These are phyloP conservation scores for Chinchilla lanigera DNA, from an alignment of 2,113 vertebrate species.

Conservation along the genomic window DNA sequence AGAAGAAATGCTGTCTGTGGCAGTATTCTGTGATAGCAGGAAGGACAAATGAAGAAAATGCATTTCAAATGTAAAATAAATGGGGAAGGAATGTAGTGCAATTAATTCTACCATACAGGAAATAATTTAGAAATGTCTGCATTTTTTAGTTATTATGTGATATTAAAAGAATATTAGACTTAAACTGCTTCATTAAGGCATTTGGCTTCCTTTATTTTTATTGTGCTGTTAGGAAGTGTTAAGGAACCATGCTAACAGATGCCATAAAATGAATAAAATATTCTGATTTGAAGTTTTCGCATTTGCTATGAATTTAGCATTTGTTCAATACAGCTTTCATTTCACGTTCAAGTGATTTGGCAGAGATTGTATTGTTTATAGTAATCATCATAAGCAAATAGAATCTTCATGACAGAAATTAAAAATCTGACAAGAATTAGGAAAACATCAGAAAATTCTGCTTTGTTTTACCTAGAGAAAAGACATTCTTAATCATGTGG, in stretches of 20 bases:
- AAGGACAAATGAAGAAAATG: neutral
- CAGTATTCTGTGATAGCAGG: neutral
- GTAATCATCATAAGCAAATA: neutral
- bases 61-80: neutral
- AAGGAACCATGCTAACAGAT: neutral
- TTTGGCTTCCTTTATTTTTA: neutral
- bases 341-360: neutral
- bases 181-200: neutral
- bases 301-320: neutral
- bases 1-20: neutral
- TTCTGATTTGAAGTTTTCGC: neutral
- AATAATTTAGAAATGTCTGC: neutral
- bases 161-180: neutral
- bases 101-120: neutral
- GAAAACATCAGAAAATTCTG: neutral
- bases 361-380: neutral
- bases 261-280: neutral
- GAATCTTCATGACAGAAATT: neutral
- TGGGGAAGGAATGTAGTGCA: neutral
- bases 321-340: neutral
- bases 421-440: constrained; percentile 5
- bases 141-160: neutral
- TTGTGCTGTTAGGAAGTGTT: neutral
- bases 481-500: neutral
- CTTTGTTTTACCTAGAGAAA: neutral